Evolutionary conservation across 2,797 vertebrate genomes (phyloP).

Genomic region (Dermochelys coriacea): DNA sequence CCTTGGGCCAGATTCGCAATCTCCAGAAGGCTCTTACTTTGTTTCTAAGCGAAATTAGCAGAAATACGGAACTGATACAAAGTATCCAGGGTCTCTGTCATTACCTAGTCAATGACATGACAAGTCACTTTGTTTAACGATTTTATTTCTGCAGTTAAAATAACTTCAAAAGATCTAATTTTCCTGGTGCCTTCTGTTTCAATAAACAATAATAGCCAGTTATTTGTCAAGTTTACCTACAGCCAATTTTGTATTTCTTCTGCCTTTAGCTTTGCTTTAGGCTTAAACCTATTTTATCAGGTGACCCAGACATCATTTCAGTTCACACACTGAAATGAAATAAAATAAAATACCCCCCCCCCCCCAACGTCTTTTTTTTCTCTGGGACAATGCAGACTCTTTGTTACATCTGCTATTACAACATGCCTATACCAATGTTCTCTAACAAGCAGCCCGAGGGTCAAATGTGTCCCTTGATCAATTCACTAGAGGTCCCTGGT

Average conservation of each 20-base stretch:
- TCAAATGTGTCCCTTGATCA: conserved; percentile 72
- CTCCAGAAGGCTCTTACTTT: background rate
- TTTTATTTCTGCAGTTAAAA: background rate
- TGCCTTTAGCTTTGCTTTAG: conserved; percentile 57
- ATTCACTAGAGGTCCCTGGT: conserved; percentile 58
- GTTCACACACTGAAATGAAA: conserved; percentile 24
- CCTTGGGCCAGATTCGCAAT: too few species aligned
- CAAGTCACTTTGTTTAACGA: background rate
- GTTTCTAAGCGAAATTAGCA: rapidly evolving
- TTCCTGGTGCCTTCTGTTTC: background rate
- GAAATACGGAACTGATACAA: background rate
- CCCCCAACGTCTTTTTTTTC: background rate
- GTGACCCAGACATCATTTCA: conserved; percentile 59
- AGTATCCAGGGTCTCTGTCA: background rate
- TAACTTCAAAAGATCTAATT: background rate
- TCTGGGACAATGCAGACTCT: conserved; percentile 31
- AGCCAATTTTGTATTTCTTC: background rate
- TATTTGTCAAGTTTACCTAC: conserved; percentile 18
- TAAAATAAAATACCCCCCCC: background rate
- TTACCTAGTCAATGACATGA: background rate
- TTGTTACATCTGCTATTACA: conserved; percentile 70
- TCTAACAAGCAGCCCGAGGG: conserved; percentile 70
- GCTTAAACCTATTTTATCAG: conserved; percentile 15
- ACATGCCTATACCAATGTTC: conserved; percentile 28
- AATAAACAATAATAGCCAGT: conserved; percentile 21